A percentile compares a stretch with the other conserved stretches of the same genome.
Evolutionary conservation across 2,113 vertebrate species (phyloP).

Genomic region (Takifugu bimaculatus): DNA sequence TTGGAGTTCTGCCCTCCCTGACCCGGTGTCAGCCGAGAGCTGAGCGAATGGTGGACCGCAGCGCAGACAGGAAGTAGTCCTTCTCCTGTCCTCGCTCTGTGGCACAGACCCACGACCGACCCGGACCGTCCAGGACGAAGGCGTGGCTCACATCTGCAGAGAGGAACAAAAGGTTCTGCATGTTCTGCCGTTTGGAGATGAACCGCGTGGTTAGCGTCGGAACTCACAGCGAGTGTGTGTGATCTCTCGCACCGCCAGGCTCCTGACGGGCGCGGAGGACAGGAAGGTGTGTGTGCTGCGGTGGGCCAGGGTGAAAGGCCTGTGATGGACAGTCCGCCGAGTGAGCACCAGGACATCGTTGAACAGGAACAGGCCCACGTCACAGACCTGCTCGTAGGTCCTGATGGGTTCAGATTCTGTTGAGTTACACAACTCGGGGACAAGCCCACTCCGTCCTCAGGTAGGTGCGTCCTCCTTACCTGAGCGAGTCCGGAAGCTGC

Average conservation of each 20-base stretch:
- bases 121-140: conserved; percentile 75
- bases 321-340: conserved; percentile 48
- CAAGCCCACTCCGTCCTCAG: no score
- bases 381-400: conserved; percentile 65
- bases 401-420: conserved; percentile 34
- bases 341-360: conserved; percentile 74
- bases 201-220: no score
- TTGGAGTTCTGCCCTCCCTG: conserved; percentile 11
- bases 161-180: neutral
- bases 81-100: conserved; percentile 69
- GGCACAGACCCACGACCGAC: conserved; percentile 75
- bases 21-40: conserved; percentile 33
- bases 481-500: conserved; percentile 72
- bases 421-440: neutral
- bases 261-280: conserved; percentile 73
- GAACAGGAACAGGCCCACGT: conserved; percentile 83
- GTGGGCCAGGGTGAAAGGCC: conserved; percentile 67
- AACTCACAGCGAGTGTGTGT: conserved; percentile 76
- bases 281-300: conserved; percentile 75
- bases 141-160: conserved; percentile 75
- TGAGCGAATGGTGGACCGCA: conserved; percentile 59
- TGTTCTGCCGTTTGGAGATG: no score
- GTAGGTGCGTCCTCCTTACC: conserved; percentile 59
- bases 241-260: conserved; percentile 70
- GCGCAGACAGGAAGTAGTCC: conserved; percentile 68